These are phyloP conservation scores for Sialia sialis DNA, from an alignment of 2,113 vertebrate genomes.

Conservation along the genomic window DNA sequence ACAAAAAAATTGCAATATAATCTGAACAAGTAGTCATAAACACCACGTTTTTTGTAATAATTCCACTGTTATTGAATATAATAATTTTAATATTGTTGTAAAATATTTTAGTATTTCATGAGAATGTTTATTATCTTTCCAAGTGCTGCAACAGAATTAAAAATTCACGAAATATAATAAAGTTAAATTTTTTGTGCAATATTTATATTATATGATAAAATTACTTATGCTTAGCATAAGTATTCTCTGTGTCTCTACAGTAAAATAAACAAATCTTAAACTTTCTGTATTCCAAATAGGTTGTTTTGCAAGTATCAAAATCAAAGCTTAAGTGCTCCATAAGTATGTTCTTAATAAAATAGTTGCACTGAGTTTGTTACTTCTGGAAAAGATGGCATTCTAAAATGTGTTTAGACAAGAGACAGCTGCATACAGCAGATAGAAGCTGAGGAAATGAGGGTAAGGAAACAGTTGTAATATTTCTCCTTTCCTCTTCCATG, in stretches of 20 bases:
- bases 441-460: constrained; percentile 8
- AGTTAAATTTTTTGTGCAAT: background rate
- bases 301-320: background rate
- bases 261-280: background rate
- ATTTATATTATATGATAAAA: background rate
- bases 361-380: background rate
- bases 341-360: background rate
- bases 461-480: background rate
- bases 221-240: background rate
- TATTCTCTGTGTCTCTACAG: background rate
- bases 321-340: background rate
- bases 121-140: background rate
- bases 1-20: background rate
- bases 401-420: background rate
- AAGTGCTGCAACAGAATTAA: background rate
- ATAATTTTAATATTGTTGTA: background rate
- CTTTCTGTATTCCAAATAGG: background rate
- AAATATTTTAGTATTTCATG: background rate
- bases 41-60: accelerated
- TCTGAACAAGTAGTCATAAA: background rate
- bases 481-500: background rate
- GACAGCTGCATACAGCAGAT: background rate
- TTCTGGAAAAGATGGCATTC: background rate
- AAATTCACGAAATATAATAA: background rate
- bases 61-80: background rate